A percentile compares a stretch with the other conserved stretches of the same genome.
phyloP scores from a whole-genome alignment of 2,797 vertebrate species.

The Melanotaenia pygmaea region DNA sequence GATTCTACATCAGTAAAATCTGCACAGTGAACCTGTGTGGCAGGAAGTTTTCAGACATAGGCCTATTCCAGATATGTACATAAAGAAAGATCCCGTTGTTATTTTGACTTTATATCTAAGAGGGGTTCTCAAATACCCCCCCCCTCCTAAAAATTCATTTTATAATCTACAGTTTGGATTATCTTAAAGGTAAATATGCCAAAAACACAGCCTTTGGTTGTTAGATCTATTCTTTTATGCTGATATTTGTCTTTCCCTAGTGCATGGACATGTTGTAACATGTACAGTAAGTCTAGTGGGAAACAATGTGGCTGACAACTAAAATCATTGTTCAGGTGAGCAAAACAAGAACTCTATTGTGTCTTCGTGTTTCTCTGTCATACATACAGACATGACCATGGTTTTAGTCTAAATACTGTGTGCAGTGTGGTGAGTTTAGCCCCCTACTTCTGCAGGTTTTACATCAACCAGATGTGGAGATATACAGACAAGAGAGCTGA shows the following conservation, averaged over 20 bases:
- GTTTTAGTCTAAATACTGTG: constrained; percentile 68
- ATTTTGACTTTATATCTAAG: constrained; percentile 13
- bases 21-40: constrained; percentile 27
- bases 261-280: constrained; percentile 34
- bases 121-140: not conserved
- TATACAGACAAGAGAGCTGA: constrained; percentile 7
- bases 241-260: constrained; percentile 9
- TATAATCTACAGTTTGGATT: not conserved
- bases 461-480: constrained; percentile 41
- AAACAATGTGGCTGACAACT: constrained; percentile 18
- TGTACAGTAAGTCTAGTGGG: constrained; percentile 20
- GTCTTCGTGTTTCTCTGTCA: constrained; percentile 30
- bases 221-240: constrained; percentile 1
- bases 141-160: not conserved
- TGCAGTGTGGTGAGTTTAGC: constrained; percentile 30
- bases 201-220: not conserved
- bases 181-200: not conserved
- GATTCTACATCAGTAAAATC: constrained; percentile 56
- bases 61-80: constrained; percentile 24
- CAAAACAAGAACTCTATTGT: constrained; percentile 55
- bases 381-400: constrained; percentile 23
- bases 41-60: constrained; percentile 31
- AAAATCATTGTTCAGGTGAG: constrained; percentile 17
- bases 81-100: constrained; percentile 21
- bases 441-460: constrained; percentile 28